Evolutionary conservation across 1,140 invertebrate genomes (phyloP), one percentile per base, ranked within the genome.

Genomic region (Diorhabda elongata): DNA sequence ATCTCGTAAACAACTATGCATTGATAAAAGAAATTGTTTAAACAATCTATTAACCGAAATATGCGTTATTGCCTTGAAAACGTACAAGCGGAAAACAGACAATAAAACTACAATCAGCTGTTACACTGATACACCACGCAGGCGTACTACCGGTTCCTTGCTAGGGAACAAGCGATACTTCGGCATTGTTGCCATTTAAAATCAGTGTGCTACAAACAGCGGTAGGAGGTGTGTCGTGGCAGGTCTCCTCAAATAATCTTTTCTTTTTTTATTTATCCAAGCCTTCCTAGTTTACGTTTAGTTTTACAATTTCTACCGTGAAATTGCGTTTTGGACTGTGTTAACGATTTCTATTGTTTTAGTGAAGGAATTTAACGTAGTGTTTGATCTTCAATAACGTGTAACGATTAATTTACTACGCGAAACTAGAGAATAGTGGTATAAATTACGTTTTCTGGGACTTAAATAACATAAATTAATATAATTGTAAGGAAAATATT

Each of bases 21-120:
- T 26, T 26, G 26, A 26, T 26, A 26, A 26, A 26, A 26, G 26
- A 26, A 26, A 26, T 26, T 26, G 26, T 26, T 26, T 26, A 26
- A 52, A 52, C n/a, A 52, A 52, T 52, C 47, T 52, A 52, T 52
- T 52, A 6, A 6, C 47, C n/a, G n/a, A 52, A 52, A 52, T 52
- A 52, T 8, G n/a, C n/a, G 47, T 52, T n/a, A 6, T 52, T n/a
- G 47, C 47, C 47, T 52, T 52, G 47, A 52, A 52, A 6, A 52
- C 6, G 47, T n/a, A n/a, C 47, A 52, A 52, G 47, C 47, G 47
- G 47, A 52, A 52, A 52, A 52, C 47, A 6, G n/a, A 26, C 26
- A 26, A 26, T 42, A n/a, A 47, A 26, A 44, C 72, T 61, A 68
- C 60, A 71, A 66, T 74, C 72, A 74, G 72, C 72, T 74, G 72